These are phyloP conservation scores for Papilio demoleus DNA, from an alignment of 2,888 invertebrate species.

Conservation along the genomic window DNA sequence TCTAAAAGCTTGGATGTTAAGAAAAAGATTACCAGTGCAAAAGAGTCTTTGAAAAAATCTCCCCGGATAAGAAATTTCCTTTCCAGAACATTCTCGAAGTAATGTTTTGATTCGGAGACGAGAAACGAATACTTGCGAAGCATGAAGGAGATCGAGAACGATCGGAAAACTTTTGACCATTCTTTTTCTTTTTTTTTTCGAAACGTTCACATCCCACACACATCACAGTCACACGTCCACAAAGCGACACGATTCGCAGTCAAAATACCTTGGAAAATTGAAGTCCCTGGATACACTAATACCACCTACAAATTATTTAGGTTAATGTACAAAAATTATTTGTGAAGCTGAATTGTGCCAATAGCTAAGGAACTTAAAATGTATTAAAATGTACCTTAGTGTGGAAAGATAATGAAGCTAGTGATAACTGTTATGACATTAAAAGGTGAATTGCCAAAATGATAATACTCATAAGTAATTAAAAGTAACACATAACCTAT, in stretches of 20 bases:
- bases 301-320: slow-evolving; percentile 71
- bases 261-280: slow-evolving; percentile 76
- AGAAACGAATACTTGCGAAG: slow-evolving; percentile 57
- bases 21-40: slow-evolving; percentile 72
- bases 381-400: too few relatives aligned
- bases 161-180: slow-evolving; percentile 75
- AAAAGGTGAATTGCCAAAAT: slow-evolving; percentile 69
- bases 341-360: slow-evolving; percentile 47
- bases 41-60: slow-evolving; percentile 76
- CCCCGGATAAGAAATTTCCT: slow-evolving; percentile 77
- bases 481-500: slow-evolving; percentile 71
- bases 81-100: slow-evolving; percentile 72
- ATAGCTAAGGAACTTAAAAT: slow-evolving; percentile 46
- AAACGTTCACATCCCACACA: too few relatives aligned
- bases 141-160: slow-evolving; percentile 70
- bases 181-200: too few relatives aligned
- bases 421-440: slow-evolving; percentile 30
- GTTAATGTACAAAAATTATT: slow-evolving; percentile 53
- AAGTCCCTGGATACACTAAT: slow-evolving; percentile 75
- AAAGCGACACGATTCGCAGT: slow-evolving; percentile 70
- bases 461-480: slow-evolving; percentile 66
- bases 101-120: slow-evolving; percentile 58
- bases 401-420: slow-evolving; percentile 55
- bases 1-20: slow-evolving; percentile 76
- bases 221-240: too few relatives aligned